A percentile compares a stretch with the other conserved stretches of the same genome.
phyloP scores from a whole-genome alignment of 2,113 vertebrate genomes.

The Elaphurus davidianus region DNA sequence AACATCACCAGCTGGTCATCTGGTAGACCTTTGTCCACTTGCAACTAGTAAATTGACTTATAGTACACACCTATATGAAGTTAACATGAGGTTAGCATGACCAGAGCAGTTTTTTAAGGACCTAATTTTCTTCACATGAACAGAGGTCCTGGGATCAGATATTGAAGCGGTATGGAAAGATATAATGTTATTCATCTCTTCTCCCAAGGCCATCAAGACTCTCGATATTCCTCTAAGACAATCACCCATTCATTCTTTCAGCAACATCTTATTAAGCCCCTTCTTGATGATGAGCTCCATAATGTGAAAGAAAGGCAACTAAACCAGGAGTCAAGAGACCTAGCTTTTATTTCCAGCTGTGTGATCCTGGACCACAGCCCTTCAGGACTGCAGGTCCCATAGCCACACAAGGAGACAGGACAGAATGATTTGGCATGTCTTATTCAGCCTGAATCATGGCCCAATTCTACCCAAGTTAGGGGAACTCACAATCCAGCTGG shows the following conservation, averaged over 20 bases:
- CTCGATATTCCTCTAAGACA: not conserved
- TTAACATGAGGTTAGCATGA: not conserved
- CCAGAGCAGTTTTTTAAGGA: not conserved
- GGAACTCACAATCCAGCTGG: not conserved
- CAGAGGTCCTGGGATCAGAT: not conserved
- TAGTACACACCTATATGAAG: not conserved
- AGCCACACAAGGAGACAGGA: rapidly evolving
- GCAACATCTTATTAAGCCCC: not conserved
- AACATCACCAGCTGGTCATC: not conserved
- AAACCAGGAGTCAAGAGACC: not conserved
- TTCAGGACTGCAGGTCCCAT: not conserved
- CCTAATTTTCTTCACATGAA: not conserved
- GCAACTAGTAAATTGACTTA: not conserved
- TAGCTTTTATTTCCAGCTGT: not conserved
- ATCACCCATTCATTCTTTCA: not conserved
- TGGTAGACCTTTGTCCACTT: not conserved
- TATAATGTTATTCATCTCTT: not conserved
- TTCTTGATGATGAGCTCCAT: not conserved
- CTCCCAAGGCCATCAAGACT: not conserved
- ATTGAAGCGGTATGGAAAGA: not conserved
- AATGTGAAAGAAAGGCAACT: not conserved
- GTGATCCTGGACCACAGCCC: not conserved
- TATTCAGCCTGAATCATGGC: not conserved
- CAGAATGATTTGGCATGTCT: not conserved
- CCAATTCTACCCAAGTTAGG: not conserved